Evolutionary conservation across 2,797 vertebrate genomes (phyloP).

Genomic region (Rachycentron canadum): DNA sequence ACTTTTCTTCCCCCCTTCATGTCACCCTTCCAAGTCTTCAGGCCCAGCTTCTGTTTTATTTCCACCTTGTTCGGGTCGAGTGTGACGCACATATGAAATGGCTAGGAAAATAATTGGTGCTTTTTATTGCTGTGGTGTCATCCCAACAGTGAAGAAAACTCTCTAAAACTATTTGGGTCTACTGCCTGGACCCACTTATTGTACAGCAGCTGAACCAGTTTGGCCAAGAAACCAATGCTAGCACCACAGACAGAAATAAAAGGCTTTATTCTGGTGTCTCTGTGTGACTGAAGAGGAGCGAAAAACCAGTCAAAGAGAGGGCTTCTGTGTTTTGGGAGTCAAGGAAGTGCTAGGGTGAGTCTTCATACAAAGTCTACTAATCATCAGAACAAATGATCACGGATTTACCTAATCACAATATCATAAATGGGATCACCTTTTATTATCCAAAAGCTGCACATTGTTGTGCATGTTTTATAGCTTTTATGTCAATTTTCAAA

Average conservation of each 20-base stretch:
- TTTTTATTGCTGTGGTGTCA: slow-evolving; percentile 75
- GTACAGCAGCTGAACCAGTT: slow-evolving; percentile 51
- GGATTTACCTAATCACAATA: slow-evolving; percentile 1
- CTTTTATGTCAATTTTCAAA: too few relatives aligned
- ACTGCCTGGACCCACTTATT: slow-evolving; percentile 41
- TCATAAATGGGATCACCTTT: background rate
- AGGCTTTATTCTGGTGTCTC: slow-evolving; percentile 34
- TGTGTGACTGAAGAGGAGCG: slow-evolving; percentile 21
- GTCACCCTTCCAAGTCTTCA: slow-evolving; percentile 28
- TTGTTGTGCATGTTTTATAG: too few relatives aligned
- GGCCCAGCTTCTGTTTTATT: slow-evolving; percentile 69
- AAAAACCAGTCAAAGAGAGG: slow-evolving; percentile 16
- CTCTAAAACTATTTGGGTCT: slow-evolving; percentile 64
- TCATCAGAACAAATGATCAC: background rate
- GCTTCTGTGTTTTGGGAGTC: slow-evolving; percentile 23
- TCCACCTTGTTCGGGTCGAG: slow-evolving; percentile 65
- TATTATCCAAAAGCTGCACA: background rate
- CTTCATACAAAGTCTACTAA: slow-evolving; percentile 6
- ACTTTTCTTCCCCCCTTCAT: slow-evolving; percentile 39
- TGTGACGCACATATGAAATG: slow-evolving; percentile 79
- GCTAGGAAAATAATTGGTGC: slow-evolving; percentile 73
- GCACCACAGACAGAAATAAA: slow-evolving; percentile 45
- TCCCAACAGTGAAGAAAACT: slow-evolving; percentile 61
- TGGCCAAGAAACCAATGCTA: slow-evolving; percentile 35
- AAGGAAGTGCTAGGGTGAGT: background rate